phyloP scores from a whole-genome alignment of 2,888 invertebrate species.

The Calameuta pallipes region DNA sequence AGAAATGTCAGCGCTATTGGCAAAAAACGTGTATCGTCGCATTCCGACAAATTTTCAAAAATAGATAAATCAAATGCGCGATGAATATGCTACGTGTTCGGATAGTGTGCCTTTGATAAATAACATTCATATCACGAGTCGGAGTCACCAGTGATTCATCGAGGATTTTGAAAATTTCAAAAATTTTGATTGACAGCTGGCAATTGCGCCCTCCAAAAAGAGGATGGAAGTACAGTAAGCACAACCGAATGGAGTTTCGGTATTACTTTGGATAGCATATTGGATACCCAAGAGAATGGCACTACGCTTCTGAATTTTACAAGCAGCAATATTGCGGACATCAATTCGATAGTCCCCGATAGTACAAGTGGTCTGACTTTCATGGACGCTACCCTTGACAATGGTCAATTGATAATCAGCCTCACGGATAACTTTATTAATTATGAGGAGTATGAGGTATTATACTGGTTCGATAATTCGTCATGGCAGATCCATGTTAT shows the following conservation, averaged over 20 bases:
- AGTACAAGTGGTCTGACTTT: not conserved
- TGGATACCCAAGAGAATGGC: not conserved
- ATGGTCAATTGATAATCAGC: slow-evolving; percentile 15
- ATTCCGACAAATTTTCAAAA: not conserved
- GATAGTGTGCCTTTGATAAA: not conserved
- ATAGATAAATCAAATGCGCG: not conserved
- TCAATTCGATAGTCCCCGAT: not conserved
- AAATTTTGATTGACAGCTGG: not conserved
- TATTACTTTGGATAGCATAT: not conserved
- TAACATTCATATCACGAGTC: not conserved
- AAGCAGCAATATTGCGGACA: not conserved
- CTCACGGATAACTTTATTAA: slow-evolving; percentile 31
- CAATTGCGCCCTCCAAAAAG: not conserved
- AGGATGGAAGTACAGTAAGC: not conserved
- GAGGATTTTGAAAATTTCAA: not conserved
- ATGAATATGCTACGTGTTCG: not conserved
- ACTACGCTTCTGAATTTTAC: not conserved
- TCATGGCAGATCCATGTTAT: not conserved
- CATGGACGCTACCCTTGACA: slow-evolving; percentile 3
- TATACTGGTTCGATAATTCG: not conserved
- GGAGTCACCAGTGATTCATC: not conserved
- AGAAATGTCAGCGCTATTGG: not conserved
- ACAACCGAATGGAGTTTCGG: not conserved
- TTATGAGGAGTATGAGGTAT: slow-evolving; percentile 37
- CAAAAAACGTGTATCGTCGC: not conserved